phyloP scores from a whole-genome alignment of 2,113 vertebrate genomes.

The Sturnus vulgaris region DNA sequence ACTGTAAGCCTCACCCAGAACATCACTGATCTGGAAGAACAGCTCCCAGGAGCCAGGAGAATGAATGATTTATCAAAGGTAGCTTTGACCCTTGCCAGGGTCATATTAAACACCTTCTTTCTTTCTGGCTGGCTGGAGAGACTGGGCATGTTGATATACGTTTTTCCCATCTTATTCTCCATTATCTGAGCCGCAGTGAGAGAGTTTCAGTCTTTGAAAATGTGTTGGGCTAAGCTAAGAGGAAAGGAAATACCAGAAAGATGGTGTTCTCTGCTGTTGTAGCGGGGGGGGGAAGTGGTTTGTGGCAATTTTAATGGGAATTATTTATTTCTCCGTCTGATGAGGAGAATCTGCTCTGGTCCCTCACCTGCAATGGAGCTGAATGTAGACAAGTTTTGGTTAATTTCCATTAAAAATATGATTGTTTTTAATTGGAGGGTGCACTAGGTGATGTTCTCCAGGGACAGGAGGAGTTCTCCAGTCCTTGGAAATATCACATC shows the following conservation, averaged over 20 bases:
- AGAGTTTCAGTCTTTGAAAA: neutral
- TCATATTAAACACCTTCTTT: conserved; percentile 1
- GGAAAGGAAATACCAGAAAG: neutral
- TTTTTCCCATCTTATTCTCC: neutral
- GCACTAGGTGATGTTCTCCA: neutral
- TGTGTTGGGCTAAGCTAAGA: neutral
- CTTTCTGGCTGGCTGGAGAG: neutral
- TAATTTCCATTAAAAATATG: neutral
- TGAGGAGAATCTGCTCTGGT: neutral
- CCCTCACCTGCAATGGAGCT: neutral
- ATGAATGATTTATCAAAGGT: conserved; percentile 11
- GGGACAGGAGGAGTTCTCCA: neutral
- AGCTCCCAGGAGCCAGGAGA: conserved; percentile 3
- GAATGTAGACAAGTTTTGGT: neutral
- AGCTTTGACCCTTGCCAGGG: conserved; percentile 9
- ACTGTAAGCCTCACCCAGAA: neutral
- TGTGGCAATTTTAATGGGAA: neutral
- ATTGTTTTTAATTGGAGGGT: fast-evolving
- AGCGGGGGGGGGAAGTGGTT: neutral
- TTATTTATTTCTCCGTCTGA: neutral
- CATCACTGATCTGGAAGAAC: conserved; percentile 37
- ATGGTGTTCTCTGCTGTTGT: neutral
- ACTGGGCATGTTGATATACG: neutral
- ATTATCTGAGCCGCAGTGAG: neutral
- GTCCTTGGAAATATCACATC: neutral